Percentiles rank a stretch among this genome's conserved stretches.
Conservation (phyloP, 2,797 vertebrate species). For the Graptemys geographica region DNA sequence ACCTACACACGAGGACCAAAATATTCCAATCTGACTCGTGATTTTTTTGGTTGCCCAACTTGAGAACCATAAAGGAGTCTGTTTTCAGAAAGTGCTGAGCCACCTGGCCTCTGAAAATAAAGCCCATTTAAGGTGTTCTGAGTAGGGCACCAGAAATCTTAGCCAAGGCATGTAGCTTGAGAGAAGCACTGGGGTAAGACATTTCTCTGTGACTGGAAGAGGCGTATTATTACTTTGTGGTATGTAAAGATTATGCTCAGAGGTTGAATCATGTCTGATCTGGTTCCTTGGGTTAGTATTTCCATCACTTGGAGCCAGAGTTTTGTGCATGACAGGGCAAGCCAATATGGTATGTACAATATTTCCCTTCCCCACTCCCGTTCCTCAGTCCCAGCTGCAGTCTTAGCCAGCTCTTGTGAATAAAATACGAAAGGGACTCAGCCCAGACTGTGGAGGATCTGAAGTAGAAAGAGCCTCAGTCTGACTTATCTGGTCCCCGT, state of each 20-base stretch:
- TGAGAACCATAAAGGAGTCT: neutral
- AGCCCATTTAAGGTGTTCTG: neutral
- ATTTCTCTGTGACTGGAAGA: slow-evolving; percentile 33
- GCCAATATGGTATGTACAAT: slow-evolving; percentile 33
- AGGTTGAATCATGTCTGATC: slow-evolving; percentile 77
- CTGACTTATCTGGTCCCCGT: neutral
- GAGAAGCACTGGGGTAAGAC: slow-evolving; percentile 48
- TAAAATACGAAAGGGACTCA: neutral
- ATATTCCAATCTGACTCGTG: neutral
- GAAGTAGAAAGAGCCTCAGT: fast-evolving
- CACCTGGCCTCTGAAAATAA: neutral
- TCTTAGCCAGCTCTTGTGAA: neutral
- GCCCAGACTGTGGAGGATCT: neutral
- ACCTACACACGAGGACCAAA: too few species aligned
- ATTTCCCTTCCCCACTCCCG: neutral
- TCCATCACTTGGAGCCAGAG: slow-evolving; percentile 63
- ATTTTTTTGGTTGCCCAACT: neutral
- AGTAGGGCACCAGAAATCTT: neutral
- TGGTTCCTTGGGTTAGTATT: slow-evolving; percentile 62
- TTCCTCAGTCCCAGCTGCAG: neutral
- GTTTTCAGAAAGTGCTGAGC: neutral
- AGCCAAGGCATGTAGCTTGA: slow-evolving; percentile 21
- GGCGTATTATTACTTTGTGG: slow-evolving; percentile 59
- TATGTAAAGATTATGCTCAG: slow-evolving; percentile 59
- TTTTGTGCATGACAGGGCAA: slow-evolving; percentile 67